Evolutionary conservation across 2,797 vertebrate genomes (phyloP), one percentile per base, ranked within the genome.

Genomic region (Paramormyrops hopkinsi): DNA sequence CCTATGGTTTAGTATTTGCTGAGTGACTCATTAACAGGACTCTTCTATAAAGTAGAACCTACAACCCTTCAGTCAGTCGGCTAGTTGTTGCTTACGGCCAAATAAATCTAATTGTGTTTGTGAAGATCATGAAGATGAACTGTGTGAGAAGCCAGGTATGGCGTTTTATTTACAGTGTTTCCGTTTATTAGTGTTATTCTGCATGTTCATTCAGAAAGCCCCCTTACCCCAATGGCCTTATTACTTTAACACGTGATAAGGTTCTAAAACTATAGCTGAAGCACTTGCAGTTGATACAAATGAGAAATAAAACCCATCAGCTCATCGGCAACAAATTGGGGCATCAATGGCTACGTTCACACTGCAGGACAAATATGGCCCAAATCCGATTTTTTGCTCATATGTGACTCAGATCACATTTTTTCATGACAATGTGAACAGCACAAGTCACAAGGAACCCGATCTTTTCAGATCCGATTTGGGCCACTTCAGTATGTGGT

Each of bases 191-290:
- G 14, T n/a, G 17, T 79, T 44, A 79, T n/a, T 79, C 14, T 44
- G 33, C 37, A 41, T 79, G 37, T 19, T 79, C 12, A 7, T 79
- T 79, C 73, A 79, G 14, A 79, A 19, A 41, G 73, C 41, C 4
- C 37, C 19, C 37, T n/a, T 19, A 79, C 14, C 41, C 73, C 37
- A 79, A 44, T 79, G 37, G 2, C 37, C 73, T 79, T 17, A 17
- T 41, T 79, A 41, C 19, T 89, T 88, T 14, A 41, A 90, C 90
- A 91, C 33, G 14, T 79, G 37, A 44, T 37, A 44, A 79, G 12
- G 2, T 17, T 73, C 11, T 33, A 73, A 73, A 73, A 73, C 12
- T 33, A 79, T 37, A n/a, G 19, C 37, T 41, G 73, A 79, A 79
- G 14, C 37, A 44, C 73, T 44, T 44, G 4, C 73, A 79, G 37